Evolutionary conservation across 2,113 vertebrate species (phyloP), one percentile per base, ranked within the genome.

Genomic region (Chaetorhynchus papuensis): DNA sequence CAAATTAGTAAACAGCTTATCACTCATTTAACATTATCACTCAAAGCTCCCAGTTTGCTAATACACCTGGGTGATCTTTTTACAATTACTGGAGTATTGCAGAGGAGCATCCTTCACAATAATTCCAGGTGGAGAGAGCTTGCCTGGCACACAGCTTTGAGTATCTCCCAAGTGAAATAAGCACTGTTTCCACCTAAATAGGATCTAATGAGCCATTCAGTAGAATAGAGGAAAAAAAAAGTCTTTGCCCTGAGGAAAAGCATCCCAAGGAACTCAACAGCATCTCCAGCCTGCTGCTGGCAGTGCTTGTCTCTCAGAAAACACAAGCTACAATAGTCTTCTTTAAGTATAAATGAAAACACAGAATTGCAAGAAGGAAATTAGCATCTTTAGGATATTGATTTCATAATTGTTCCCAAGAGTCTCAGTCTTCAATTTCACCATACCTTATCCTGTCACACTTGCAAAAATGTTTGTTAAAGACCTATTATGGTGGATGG

Each of bases 181-280:
- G n/a, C 30, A 74, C 64, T 33, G n/a, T 83, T 94, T 94, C 60
- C 76, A 81, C 75, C 83, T 86, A 94, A 88, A 88, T 56, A 87
- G 71, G 83, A 78, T 86, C 83, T 86, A 96, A 94, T 2, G 42
- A 96, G 92, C 64, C 85, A 65, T 96, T 92, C 72, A 81, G 42
- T 39, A 69, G 50, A 76, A 56, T 3, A 28, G 72, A 53, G 22
- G 22, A 4, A 9, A 18, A n/a, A 49, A 50, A n/a, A 33, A 49
- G 35, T 37, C 33, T 82, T 93, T 82, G 52, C 79, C 56, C 64
- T 31, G 17, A 93, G 83, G 83, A 94, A 78, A 93, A 83, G 47
- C 56, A 93, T 95, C 79, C 93, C 76, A 49, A 63, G 86, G 68
- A 92, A 83, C 53, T 63, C 56, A 64, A 64, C 42, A 82, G 44